phyloP scores from a whole-genome alignment of 2,888 invertebrate species.

The Parapristionchus giblindavisi region DNA sequence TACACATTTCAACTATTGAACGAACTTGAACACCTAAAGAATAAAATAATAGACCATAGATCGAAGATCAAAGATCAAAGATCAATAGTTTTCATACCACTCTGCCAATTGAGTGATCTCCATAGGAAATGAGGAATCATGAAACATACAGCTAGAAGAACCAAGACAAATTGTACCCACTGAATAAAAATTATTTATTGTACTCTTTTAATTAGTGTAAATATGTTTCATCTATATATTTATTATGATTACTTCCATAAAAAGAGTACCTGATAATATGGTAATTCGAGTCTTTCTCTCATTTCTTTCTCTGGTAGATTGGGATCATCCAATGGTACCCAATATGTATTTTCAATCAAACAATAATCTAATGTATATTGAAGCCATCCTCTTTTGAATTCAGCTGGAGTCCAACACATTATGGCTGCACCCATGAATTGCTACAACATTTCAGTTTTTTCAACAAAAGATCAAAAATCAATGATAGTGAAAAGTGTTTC shows the following conservation, averaged over 20 bases:
- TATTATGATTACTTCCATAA: neutral
- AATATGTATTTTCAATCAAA: constrained; percentile 73
- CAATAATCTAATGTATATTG: constrained; percentile 74
- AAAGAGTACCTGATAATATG: constrained; percentile 60
- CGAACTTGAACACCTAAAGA: constrained; percentile 46
- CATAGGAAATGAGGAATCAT: constrained; percentile 66
- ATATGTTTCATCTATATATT: neutral
- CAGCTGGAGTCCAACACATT: constrained; percentile 67
- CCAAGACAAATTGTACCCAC: constrained; percentile 69
- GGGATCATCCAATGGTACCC: constrained; percentile 58
- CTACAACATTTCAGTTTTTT: constrained; percentile 42
- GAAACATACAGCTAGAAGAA: constrained; percentile 65
- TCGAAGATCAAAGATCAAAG: constrained; percentile 23
- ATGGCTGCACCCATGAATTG: constrained; percentile 61
- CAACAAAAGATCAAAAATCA: constrained; percentile 14
- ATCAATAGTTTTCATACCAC: constrained; percentile 45
- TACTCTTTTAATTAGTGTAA: neutral
- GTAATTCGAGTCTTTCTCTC: constrained; percentile 56
- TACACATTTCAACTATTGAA: constrained; percentile 42
- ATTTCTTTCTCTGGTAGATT: constrained; percentile 47
- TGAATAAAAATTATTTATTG: constrained; percentile 32
- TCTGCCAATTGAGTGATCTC: constrained; percentile 68
- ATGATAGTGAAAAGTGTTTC: neutral
- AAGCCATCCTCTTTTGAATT: constrained; percentile 70
- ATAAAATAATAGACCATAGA: neutral